Conservation (phyloP, 2,797 vertebrate genomes). For the Gymnocypris eckloni region DNA sequence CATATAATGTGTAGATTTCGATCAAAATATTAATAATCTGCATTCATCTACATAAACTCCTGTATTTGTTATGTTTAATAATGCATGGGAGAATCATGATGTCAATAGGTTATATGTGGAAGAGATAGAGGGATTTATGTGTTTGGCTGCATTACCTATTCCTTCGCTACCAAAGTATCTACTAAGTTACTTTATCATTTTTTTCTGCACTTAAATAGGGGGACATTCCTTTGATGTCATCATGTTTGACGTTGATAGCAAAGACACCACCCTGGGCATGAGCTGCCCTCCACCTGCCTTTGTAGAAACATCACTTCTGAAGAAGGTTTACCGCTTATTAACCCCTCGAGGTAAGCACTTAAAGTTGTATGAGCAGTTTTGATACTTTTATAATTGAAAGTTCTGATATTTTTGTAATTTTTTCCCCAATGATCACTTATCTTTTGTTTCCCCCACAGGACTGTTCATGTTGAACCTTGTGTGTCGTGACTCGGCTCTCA, state of each 20-base stretch:
- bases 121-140: not conserved
- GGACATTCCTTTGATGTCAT: slow-evolving; percentile 80
- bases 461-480: slow-evolving; percentile 93
- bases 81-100: not conserved
- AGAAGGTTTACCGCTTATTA: slow-evolving; percentile 85
- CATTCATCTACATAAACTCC: not conserved
- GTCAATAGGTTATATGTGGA: not conserved
- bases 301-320: slow-evolving; percentile 84
- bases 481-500: slow-evolving; percentile 85
- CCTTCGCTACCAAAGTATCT: not conserved
- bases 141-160: not conserved
- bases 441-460: slow-evolving; percentile 67
- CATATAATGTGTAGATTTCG: not conserved
- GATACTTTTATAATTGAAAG: not conserved
- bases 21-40: not conserved
- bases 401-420: not conserved
- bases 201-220: slow-evolving; percentile 67
- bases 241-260: slow-evolving; percentile 97
- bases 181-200: not conserved
- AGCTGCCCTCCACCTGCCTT: slow-evolving; percentile 94
- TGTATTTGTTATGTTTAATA: not conserved
- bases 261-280: slow-evolving; percentile 90
- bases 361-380: not conserved
- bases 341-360: slow-evolving; percentile 80
- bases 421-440: not conserved